phyloP scores from a whole-genome alignment of 2,113 vertebrate genomes.

The Catharus fuscescens region DNA sequence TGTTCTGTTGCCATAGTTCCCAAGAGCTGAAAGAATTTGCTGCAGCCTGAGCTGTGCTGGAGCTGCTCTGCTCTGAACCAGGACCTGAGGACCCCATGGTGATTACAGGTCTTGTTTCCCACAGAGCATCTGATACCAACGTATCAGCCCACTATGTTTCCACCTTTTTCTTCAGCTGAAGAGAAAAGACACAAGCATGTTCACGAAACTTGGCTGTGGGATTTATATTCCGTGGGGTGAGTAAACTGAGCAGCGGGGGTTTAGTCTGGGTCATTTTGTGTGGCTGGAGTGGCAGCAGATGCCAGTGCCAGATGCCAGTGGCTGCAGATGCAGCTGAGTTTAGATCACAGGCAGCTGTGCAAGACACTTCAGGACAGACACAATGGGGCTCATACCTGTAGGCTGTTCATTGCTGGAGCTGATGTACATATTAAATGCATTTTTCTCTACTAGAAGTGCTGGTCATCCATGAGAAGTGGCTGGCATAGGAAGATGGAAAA shows the following conservation, averaged over 20 bases:
- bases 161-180: not conserved
- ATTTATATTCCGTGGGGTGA: conserved; percentile 81
- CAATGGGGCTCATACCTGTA: not conserved
- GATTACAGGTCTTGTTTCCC: not conserved
- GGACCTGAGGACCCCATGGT: not conserved
- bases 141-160: not conserved
- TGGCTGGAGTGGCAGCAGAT: not conserved
- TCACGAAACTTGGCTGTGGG: conserved; percentile 86
- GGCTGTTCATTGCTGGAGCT: not conserved
- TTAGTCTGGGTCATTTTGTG: not conserved
- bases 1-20: not conserved
- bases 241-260: not conserved
- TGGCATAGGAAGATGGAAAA: not conserved
- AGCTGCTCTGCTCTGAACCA: not conserved
- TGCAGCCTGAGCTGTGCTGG: not conserved
- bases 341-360: not conserved
- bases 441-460: not conserved
- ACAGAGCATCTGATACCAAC: not conserved
- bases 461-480: not conserved
- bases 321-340: not conserved
- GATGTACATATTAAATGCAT: not conserved
- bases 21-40: not conserved
- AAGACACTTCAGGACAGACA: not conserved
- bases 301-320: not conserved
- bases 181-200: conserved; percentile 73